Evolutionary conservation across 2,888 invertebrate species (phyloP), one percentile per base, ranked within the genome.

Genomic region (Zaprionus bogoriensis): DNA sequence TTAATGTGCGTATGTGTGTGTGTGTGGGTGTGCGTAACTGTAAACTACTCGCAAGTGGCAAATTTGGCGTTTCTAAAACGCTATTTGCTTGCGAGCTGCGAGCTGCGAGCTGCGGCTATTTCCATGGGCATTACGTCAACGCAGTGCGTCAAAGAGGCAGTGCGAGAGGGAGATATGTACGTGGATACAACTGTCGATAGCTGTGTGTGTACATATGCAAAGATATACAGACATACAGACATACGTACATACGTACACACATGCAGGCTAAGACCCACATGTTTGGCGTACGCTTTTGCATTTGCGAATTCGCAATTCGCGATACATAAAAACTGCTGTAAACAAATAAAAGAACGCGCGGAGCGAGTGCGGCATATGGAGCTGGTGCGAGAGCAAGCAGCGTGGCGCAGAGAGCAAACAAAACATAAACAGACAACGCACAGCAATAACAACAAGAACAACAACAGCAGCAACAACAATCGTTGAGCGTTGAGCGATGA

Each of bases 71-170:
- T 38, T 50, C 32, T 25, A 57, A 52, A 65, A 48, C 38, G 67
- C 58, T 69, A 50, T 68, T 68, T 68, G 42, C 53, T 60, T 51
- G n/a, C n/a, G n/a, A n/a, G n/a, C n/a, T n/a, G n/a, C n/a, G n/a
- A n/a, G n/a, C n/a, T n/a, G n/a, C 46, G 53, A 50, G 74, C 54
- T 77, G 62, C 42, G 47, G 73, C 70, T 84, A 80, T 80, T 80
- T 80, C 61, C 67, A 81, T 67, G 73, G 66, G 67, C 64, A 84
- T 80, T 80, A 84, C 85, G 80, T 80, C 80, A 80, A 73, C 76
- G 53, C 38, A 42, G 27, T 2, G 17, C 2, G 25, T 4, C 17
- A 12, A 2, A 30, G 9, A 12, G 30, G n/a, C 0, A 27, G 45
- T 10, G 30, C 4, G 6, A 23, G 14, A 45, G 36, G 20, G 25